phyloP scores from a whole-genome alignment of 1,140 invertebrate species.

The Arion vulgaris region DNA sequence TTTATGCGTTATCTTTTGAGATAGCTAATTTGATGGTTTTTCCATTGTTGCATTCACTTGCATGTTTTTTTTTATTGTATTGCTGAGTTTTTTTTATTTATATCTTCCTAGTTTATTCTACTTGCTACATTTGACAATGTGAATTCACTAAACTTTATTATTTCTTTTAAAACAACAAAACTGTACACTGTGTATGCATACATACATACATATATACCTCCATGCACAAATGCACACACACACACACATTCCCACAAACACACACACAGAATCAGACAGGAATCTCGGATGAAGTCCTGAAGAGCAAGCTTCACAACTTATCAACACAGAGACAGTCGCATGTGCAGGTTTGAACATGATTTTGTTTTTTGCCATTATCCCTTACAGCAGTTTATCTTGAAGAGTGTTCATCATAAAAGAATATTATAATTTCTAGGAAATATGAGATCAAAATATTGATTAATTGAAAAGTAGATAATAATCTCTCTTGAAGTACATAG shows the following conservation, averaged over 20 bases:
- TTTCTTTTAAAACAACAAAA: neutral
- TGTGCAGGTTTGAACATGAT: slow-evolving; percentile 47
- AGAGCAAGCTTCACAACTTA: slow-evolving; percentile 58
- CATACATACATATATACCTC: neutral
- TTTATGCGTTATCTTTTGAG: too few relatives aligned
- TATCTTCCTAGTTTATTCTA: neutral
- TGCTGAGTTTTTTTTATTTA: neutral
- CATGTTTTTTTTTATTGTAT: neutral
- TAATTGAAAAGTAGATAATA: neutral
- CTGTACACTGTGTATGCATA: neutral
- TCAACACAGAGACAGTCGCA: slow-evolving; percentile 55
- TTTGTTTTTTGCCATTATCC: neutral
- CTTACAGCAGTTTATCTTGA: too few relatives aligned
- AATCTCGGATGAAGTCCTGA: slow-evolving; percentile 53
- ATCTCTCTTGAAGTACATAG: neutral
- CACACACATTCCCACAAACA: neutral
- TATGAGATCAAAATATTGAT: neutral
- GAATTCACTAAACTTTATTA: neutral
- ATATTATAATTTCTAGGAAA: neutral
- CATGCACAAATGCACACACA: neutral
- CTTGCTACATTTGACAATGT: neutral
- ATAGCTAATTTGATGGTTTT: too few relatives aligned
- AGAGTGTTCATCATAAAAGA: neutral
- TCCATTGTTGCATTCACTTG: too few relatives aligned
- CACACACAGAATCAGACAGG: slow-evolving; percentile 51